Conservation (phyloP, 2,113 vertebrate genomes). For the Entelurus aequoreus region DNA sequence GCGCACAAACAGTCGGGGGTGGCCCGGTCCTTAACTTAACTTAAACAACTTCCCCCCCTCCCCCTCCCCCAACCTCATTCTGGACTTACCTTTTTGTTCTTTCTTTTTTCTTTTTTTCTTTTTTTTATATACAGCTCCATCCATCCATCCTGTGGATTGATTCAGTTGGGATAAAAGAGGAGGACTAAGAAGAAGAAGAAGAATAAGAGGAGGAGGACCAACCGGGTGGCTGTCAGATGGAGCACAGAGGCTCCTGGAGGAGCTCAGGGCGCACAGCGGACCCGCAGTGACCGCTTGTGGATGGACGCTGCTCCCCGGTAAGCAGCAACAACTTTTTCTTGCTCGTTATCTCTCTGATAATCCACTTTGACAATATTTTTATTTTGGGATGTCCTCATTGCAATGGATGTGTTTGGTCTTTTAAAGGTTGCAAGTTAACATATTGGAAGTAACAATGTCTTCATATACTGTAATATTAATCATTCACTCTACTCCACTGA, state of each 20-base stretch:
- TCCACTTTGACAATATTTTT: slow-evolving; percentile 22
- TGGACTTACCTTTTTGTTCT: not conserved
- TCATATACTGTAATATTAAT: not conserved
- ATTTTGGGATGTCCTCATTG: slow-evolving; percentile 24
- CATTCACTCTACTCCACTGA: not conserved
- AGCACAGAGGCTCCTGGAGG: slow-evolving; percentile 56
- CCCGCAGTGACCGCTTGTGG: slow-evolving; percentile 55
- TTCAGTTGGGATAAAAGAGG: slow-evolving; percentile 15
- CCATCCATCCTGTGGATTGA: slow-evolving; percentile 18
- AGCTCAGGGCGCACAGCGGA: slow-evolving; percentile 59
- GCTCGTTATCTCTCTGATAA: not conserved
- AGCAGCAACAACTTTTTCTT: slow-evolving; percentile 42
- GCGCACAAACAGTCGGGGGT: slow-evolving; percentile 37
- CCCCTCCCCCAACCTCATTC: slow-evolving; percentile 22
- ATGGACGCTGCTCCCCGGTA: slow-evolving; percentile 65
- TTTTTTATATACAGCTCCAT: not conserved
- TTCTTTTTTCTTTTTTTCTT: not conserved
- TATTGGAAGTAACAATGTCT: not conserved
- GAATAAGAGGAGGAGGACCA: slow-evolving; percentile 26
- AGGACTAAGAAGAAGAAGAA: not conserved
- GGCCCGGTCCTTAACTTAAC: slow-evolving; percentile 37
- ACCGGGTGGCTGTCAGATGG: slow-evolving; percentile 60
- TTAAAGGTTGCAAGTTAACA: not conserved
- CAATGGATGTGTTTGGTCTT: not conserved
- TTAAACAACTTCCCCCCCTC: slow-evolving; percentile 26